These are phyloP conservation scores for Micropterix aruncella DNA, from an alignment of 2,888 invertebrate species.

Conservation along the genomic window DNA sequence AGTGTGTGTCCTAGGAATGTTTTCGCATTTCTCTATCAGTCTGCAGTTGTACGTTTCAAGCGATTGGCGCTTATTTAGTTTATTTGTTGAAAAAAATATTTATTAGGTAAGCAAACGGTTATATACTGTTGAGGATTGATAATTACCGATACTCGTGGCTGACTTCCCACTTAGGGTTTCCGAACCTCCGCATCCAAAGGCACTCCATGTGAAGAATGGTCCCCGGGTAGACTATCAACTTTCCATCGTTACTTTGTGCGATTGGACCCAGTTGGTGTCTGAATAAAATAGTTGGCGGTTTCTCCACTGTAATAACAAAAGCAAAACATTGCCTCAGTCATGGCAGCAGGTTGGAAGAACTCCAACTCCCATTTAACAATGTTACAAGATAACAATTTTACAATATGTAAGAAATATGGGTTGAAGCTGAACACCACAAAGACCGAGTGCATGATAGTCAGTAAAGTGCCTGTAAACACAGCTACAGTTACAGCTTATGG, in stretches of 20 bases:
- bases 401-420: not conserved
- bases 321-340: too few species aligned
- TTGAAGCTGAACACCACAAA: too few species aligned
- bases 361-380: conserved; percentile 1
- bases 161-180: conserved; percentile 74
- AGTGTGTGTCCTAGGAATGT: too few species aligned
- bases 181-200: conserved; percentile 74
- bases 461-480: too few species aligned
- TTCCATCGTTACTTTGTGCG: conserved; percentile 76
- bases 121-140: too few species aligned
- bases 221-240: conserved; percentile 73
- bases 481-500: too few species aligned
- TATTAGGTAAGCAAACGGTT: too few species aligned
- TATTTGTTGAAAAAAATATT: too few species aligned
- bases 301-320: conserved; percentile 60
- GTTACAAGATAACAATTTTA: not conserved
- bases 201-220: conserved; percentile 81
- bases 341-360: conserved; percentile 2
- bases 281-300: conserved; percentile 73
- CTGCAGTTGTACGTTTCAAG: too few species aligned
- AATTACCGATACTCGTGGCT: conserved; percentile 34
- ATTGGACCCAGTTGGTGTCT: conserved; percentile 72
- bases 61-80: too few species aligned
- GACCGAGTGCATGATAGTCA: too few species aligned
- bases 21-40: too few species aligned